phyloP scores from a whole-genome alignment of 2,113 vertebrate genomes.

The Petaurus breviceps region DNA sequence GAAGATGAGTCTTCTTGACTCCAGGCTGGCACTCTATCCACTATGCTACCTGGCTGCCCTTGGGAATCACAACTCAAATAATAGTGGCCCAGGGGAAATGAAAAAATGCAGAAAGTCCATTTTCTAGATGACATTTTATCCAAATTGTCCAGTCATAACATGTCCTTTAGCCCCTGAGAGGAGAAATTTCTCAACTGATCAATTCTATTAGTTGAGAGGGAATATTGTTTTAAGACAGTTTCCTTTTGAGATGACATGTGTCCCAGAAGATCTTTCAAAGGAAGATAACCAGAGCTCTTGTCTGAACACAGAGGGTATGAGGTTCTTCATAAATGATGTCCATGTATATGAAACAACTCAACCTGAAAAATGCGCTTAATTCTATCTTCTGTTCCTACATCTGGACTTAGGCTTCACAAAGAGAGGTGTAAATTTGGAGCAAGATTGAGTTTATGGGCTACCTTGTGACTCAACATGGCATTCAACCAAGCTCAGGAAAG shows the following conservation, averaged over 20 bases:
- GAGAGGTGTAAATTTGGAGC: neutral
- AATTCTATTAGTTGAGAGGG: neutral
- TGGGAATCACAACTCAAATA: slow-evolving; percentile 2
- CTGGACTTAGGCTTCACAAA: neutral
- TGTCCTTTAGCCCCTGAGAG: neutral
- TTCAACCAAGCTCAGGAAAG: slow-evolving; percentile 26
- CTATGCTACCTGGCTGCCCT: neutral
- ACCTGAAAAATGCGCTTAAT: slow-evolving; percentile 1
- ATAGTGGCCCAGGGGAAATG: neutral
- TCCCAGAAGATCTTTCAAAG: slow-evolving; percentile 7
- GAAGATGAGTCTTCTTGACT: neutral
- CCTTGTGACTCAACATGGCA: slow-evolving; percentile 8
- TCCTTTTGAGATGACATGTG: slow-evolving; percentile 2
- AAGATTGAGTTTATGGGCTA: neutral
- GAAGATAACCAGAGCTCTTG: slow-evolving; percentile 21
- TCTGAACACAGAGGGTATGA: neutral
- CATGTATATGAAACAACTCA: slow-evolving; percentile 14
- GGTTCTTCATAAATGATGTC: neutral
- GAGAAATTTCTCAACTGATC: slow-evolving; percentile 10
- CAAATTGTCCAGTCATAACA: slow-evolving; percentile 11
- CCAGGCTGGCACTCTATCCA: neutral
- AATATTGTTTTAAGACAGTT: slow-evolving; percentile 27
- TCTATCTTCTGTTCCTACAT: neutral
- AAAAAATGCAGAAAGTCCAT: neutral
- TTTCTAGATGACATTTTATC: neutral